Evolutionary conservation across 1,140 invertebrate genomes (phyloP), one percentile per base, ranked within the genome.

Genomic region (Whitmania pigra): DNA sequence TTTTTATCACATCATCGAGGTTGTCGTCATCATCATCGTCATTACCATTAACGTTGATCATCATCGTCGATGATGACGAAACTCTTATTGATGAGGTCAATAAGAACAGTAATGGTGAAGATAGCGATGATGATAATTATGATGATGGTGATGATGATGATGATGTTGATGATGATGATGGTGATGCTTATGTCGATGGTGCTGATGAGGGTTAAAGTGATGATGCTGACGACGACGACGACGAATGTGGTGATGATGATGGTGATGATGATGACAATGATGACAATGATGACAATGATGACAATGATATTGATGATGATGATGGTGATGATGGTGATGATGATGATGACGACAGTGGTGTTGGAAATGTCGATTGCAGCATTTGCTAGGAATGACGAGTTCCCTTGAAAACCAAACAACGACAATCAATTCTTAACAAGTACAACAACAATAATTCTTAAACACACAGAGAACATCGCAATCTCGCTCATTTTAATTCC

Each of bases 51-150:
- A 6, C 55, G n/a, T 7, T 60, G 27, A 60, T 22, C 5, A n/a
- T 22, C n/a, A n/a, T n/a, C n/a, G n/a, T 7, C 27, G n/a, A 60
- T 17, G n/a, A 60, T 9, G 55, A 7, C 17, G n/a, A 60, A 6
- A 60, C 5, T 60, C 55, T 60, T 60, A 27, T 63, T 63, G 57
- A 63, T 63, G 57, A 25, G 18, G 57, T 63, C 57, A 63, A 63
- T n/a, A 17, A 63, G 22, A 63, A 15, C 6, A 18, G 29, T 63
- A 18, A 63, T 63, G 57, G 18, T 63, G 57, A 63, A 15, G 25
- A 57, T 25, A 9, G 9, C 5, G 9, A 9, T 57, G 20, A 57
- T 25, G 54, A 25, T 57, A 9, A 57, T 57, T 2, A 9, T 57
- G 54, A 57, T 57, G 2, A 9, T 2, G 54, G 5, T 9, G 2